Evolutionary conservation across 2,888 invertebrate genomes (phyloP).

Genomic region (Clepsis dumicolana): DNA sequence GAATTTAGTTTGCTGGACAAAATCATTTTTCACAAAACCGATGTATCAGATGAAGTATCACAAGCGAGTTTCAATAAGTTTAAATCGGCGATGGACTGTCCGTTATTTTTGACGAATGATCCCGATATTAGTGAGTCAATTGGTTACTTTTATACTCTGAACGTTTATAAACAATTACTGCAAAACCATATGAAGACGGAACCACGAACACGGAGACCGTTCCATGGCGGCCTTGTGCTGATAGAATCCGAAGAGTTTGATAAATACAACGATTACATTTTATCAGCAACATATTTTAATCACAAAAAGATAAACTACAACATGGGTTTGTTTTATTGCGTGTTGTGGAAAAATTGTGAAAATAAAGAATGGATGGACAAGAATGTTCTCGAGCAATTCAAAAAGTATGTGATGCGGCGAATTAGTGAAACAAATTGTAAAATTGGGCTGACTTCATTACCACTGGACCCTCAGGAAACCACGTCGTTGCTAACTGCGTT

Average conservation of each 20-base stretch:
- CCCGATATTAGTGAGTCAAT: constrained; percentile 57
- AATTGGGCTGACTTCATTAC: constrained; percentile 59
- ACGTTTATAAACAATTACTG: constrained; percentile 59
- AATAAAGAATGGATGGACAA: constrained; percentile 63
- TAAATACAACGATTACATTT: constrained; percentile 62
- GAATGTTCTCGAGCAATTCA: constrained; percentile 59
- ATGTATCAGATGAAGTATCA: constrained; percentile 16
- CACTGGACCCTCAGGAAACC: constrained; percentile 55
- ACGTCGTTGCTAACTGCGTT: constrained; percentile 55
- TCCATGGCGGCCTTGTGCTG: constrained; percentile 60
- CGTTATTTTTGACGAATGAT: constrained; percentile 57
- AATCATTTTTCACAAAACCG: constrained; percentile 51
- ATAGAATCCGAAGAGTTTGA: constrained; percentile 57
- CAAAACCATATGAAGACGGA: constrained; percentile 50
- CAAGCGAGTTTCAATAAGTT: constrained; percentile 58
- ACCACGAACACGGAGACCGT: constrained; percentile 59
- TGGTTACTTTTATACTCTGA: constrained; percentile 62
- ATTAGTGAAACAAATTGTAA: constrained; percentile 54
- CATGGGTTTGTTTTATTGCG: constrained; percentile 59
- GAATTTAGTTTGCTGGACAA: constrained; percentile 56
- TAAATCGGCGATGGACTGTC: constrained; percentile 57
- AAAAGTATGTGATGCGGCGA: constrained; percentile 57
- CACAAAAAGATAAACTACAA: constrained; percentile 58
- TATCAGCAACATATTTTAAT: constrained; percentile 62
- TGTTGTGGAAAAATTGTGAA: constrained; percentile 62